Evolutionary conservation across 2,888 invertebrate genomes (phyloP).

Genomic region (Chaetoderma sp.): DNA sequence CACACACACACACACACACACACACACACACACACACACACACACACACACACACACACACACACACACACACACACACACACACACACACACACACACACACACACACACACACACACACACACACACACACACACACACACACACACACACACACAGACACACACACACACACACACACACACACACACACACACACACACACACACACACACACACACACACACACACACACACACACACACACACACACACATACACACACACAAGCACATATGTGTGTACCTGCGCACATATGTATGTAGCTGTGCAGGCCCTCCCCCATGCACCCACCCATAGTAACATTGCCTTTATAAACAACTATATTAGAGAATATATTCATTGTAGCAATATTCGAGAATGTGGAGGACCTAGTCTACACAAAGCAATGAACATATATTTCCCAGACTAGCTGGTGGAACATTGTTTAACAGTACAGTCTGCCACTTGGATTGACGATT

Average conservation of each 20-base stretch:
- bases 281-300: not conserved
- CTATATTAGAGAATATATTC: not conserved
- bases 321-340: not conserved
- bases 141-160: not conserved
- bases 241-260: not conserved
- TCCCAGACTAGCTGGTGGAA: not conserved
- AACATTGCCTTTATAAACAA: not conserved
- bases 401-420: not conserved
- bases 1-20: constrained; percentile 8
- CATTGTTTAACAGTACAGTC: not conserved
- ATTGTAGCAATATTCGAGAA: not conserved
- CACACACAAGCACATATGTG: not conserved
- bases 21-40: constrained; percentile 19
- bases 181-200: not conserved
- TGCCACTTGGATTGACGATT: not conserved
- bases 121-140: not conserved
- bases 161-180: not conserved
- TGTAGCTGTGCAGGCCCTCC: not conserved
- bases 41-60: not conserved
- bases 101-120: constrained; percentile 14
- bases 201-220: not conserved
- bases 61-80: constrained; percentile 2
- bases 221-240: constrained; percentile 1
- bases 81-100: constrained; percentile 13
- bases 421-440: not conserved